A percentile compares a stretch with the other conserved stretches of the same genome.
Evolutionary conservation across 37 sponge, comb jelly and placozoan genomes (phyloP).

Genomic region (Lycopodina hypogea): DNA sequence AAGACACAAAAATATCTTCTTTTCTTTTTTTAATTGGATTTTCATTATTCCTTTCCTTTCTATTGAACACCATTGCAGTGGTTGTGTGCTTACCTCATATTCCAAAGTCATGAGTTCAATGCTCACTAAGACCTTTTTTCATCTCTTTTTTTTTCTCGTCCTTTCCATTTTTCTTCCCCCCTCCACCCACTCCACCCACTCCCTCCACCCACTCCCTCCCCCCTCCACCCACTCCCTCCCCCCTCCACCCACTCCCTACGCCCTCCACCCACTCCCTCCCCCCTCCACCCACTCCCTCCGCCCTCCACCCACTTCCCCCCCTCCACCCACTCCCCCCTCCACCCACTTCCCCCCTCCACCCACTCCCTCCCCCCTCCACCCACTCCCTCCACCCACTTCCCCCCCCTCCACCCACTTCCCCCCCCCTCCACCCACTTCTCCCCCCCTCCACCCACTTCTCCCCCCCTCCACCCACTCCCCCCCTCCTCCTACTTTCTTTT

Average conservation of each 20-base stretch:
- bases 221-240: not conserved
- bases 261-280: not conserved
- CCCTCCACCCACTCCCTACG: not conserved
- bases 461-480: constrained; percentile 21
- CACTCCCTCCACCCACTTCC: constrained; percentile 6
- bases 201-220: constrained; percentile 28
- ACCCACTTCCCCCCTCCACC: not conserved
- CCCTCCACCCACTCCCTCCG: not conserved
- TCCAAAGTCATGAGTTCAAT: too few relatives aligned
- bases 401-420: not conserved
- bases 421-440: constrained; percentile 1
- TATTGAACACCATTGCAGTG: too few relatives aligned
- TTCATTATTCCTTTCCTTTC: too few relatives aligned
- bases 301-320: not conserved
- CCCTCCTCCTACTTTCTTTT: constrained; percentile 13
- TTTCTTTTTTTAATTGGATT: too few relatives aligned
- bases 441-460: constrained; percentile 5
- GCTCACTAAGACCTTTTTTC: too few relatives aligned
- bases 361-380: constrained; percentile 19
- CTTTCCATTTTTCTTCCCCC: too few relatives aligned
- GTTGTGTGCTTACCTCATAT: too few relatives aligned
- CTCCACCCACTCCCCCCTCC: too few relatives aligned
- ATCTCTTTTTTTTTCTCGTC: not conserved
- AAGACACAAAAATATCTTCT: too few relatives aligned
- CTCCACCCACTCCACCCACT: constrained; percentile 1